These are phyloP conservation scores for Pedetes capensis DNA, from an alignment of 2,113 vertebrate genomes.

Conservation along the genomic window DNA sequence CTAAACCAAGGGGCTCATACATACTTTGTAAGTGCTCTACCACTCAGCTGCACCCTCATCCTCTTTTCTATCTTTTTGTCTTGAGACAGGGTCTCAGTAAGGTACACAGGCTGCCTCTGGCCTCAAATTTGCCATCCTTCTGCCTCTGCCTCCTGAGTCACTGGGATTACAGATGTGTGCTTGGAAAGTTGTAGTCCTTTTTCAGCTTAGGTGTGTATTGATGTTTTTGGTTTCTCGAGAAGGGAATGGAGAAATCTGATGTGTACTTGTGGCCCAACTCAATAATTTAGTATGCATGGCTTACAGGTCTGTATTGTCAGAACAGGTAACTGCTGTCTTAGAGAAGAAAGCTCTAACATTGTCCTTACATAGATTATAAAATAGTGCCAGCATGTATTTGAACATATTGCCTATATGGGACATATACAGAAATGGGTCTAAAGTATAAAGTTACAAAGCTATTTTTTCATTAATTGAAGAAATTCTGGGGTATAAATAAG, in stretches of 20 bases:
- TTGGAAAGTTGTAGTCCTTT: neutral
- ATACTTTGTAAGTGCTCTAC: no score
- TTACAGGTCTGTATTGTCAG: neutral
- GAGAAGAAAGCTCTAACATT: neutral
- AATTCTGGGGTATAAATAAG: neutral
- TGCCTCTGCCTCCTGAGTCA: no score
- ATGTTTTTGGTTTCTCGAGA: neutral
- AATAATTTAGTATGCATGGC: neutral
- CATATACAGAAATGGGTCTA: neutral
- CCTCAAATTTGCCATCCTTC: no score
- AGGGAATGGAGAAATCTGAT: neutral
- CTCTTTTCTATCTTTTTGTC: no score
- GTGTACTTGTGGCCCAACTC: neutral
- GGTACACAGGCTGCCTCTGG: no score
- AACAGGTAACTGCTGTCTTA: neutral
- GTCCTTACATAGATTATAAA: neutral
- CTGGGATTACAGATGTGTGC: no score
- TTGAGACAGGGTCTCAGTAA: no score
- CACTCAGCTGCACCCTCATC: no score
- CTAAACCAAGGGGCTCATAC: no score
- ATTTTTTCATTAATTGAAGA: neutral
- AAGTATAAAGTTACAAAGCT: neutral
- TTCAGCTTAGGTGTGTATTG: neutral
- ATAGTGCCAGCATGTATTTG: neutral
- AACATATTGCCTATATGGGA: neutral